These are phyloP conservation scores for Julus scanicus DNA, from an alignment of 2,888 invertebrate genomes.

Conservation along the genomic window DNA sequence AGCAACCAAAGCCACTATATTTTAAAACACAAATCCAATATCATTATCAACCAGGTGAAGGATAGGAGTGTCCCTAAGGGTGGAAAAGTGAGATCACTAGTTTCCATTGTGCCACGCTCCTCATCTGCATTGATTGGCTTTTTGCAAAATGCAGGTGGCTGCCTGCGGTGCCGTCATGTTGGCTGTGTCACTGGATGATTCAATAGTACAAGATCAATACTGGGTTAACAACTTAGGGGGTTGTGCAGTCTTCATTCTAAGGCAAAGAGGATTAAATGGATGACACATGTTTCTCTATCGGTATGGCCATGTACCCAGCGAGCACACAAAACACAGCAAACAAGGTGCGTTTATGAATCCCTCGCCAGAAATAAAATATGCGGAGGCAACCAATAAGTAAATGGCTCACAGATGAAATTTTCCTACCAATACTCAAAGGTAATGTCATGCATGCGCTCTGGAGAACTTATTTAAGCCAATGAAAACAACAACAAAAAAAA, in stretches of 20 bases:
- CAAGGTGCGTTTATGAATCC: background rate
- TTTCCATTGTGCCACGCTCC: background rate
- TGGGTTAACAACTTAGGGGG: constrained; percentile 2
- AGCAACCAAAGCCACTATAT: background rate
- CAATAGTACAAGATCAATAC: constrained; percentile 34
- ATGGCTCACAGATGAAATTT: background rate
- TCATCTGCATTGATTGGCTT: constrained; percentile 29
- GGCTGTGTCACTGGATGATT: constrained; percentile 42
- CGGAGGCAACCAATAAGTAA: background rate
- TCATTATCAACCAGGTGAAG: constrained; percentile 20
- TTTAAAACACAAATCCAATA: background rate
- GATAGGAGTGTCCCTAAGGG: background rate
- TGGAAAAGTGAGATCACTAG: constrained; percentile 13
- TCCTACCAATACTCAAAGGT: background rate
- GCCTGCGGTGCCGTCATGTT: background rate
- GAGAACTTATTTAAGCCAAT: background rate
- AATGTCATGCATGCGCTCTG: background rate
- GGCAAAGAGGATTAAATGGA: constrained; percentile 12
- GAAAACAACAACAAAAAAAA: background rate
- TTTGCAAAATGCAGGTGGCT: constrained; percentile 23
- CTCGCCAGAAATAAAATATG: background rate
- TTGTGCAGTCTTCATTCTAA: background rate
- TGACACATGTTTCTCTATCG: constrained; percentile 39
- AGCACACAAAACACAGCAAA: background rate
- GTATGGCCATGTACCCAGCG: background rate